Conservation (phyloP, 2,113 vertebrate species). For the Heterotis niloticus region DNA sequence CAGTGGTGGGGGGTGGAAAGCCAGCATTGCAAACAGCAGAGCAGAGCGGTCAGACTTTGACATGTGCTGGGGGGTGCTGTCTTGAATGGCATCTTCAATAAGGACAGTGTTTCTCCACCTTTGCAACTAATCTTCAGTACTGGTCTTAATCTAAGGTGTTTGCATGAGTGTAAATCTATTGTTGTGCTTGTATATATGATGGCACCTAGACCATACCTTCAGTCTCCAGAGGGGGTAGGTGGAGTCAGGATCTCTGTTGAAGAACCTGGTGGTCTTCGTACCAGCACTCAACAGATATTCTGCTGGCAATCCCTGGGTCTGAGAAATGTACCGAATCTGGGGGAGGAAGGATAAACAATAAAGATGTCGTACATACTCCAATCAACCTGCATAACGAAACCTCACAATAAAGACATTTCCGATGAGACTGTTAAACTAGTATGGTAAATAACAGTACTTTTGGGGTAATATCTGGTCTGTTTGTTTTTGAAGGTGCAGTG, state of each 20-base stretch:
- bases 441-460: too few species aligned
- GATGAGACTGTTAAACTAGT: too few species aligned
- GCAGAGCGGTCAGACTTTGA: background rate
- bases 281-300: constrained; percentile 97
- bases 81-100: background rate
- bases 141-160: background rate
- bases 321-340: constrained; percentile 98
- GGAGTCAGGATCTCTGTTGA: constrained; percentile 96
- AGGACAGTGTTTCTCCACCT: background rate
- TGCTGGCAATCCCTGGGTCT: constrained; percentile 95
- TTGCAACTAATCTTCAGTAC: background rate
- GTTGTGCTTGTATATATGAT: background rate
- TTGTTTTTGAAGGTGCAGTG: too few species aligned
- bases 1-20: background rate
- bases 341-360: constrained; percentile 45
- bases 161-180: constrained; percentile 15
- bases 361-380: too few species aligned
- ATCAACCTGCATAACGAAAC: too few species aligned
- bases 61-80: background rate
- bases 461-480: too few species aligned
- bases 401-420: too few species aligned
- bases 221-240: constrained; percentile 96
- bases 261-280: constrained; percentile 97
- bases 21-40: background rate
- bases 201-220: constrained; percentile 69